These are phyloP conservation scores for Drosophila funebris DNA, from an alignment of 1,140 invertebrate species.

Conservation along the genomic window DNA sequence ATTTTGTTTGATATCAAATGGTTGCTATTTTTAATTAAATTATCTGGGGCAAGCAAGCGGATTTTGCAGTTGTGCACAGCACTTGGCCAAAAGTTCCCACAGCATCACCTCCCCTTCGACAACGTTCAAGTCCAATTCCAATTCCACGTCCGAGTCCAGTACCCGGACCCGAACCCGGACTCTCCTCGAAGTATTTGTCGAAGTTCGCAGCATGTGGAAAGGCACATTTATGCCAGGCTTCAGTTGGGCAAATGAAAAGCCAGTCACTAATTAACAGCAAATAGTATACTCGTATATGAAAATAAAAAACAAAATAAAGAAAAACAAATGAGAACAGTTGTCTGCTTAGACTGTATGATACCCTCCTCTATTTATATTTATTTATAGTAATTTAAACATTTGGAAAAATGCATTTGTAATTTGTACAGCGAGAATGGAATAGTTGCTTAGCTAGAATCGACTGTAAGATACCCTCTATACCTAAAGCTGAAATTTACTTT, in stretches of 20 bases:
- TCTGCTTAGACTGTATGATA: background rate
- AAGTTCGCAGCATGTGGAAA: background rate
- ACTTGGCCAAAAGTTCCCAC: conserved; percentile 8
- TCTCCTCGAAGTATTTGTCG: background rate
- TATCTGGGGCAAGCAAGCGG: conserved; percentile 40
- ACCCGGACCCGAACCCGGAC: too few species aligned
- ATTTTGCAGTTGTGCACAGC: conserved; percentile 5
- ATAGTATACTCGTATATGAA: background rate
- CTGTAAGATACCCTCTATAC: too few species aligned
- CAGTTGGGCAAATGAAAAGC: conserved; percentile 1
- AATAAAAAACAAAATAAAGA: background rate
- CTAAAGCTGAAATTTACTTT: too few species aligned
- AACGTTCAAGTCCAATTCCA: background rate
- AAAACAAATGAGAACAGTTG: background rate
- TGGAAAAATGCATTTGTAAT: too few species aligned
- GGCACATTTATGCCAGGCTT: conserved; percentile 5
- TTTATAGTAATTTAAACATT: background rate
- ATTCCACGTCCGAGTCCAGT: too few species aligned
- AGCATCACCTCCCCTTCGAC: background rate
- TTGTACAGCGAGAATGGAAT: too few species aligned
- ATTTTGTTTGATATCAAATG: conserved; percentile 61
- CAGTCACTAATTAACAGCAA: conserved; percentile 35
- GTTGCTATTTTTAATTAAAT: conserved; percentile 63
- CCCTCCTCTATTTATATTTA: background rate
- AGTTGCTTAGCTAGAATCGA: too few species aligned